Evolutionary conservation across 92 coral and sea anemone species (phyloP), one percentile per base, ranked within the genome.

Genomic region (Porites cylindrica): DNA sequence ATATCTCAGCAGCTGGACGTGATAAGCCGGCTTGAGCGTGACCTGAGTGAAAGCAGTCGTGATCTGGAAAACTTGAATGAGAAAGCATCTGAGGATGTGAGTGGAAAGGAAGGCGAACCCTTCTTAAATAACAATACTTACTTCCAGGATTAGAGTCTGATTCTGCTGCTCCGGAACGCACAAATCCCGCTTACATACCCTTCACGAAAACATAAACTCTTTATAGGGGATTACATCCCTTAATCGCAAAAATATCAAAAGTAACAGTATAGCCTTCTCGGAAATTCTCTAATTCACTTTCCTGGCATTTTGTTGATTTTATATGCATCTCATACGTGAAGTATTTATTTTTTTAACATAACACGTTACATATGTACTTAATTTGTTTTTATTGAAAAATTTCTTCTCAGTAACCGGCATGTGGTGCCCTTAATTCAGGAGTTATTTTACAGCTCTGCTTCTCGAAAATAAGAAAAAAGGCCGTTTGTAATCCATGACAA

Each of bases 1-100:
- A 93, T 97, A 76, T 86, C 96, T 38, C 97, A 94, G 83, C 99
- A 97, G 70, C 83, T 95, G 67, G 99, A 97, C 56, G 95, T 91
- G n/a, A 92, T 97, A 7, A 89, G 91, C 89, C 94, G 88, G 70
- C 97, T 97, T 63, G 99, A 97, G 82, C 90, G 95, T 58, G 98
- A 97, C 81, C 80, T 97, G 78, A 90, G 77, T 65, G 93, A 90
- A 67, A 91, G 98, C 60, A 89, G 93, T 52, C 87, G 92, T 8
- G 96, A 89, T 51, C 93, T 93, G 47, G 96, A 96, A 69, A 91
- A 86, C 47, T 69, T 97, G 14, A 90, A 88, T 47, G 85, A 91
- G 66, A 91, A 82, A 29, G 10, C 97, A n/a, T 92, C 94, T 17
- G 95, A 97, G 70, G 99, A 97, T 78, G 99, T 97, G 96, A 95